These are phyloP conservation scores for Eustalomyia histrio DNA, from an alignment of 2,888 invertebrate genomes.

Conservation along the genomic window DNA sequence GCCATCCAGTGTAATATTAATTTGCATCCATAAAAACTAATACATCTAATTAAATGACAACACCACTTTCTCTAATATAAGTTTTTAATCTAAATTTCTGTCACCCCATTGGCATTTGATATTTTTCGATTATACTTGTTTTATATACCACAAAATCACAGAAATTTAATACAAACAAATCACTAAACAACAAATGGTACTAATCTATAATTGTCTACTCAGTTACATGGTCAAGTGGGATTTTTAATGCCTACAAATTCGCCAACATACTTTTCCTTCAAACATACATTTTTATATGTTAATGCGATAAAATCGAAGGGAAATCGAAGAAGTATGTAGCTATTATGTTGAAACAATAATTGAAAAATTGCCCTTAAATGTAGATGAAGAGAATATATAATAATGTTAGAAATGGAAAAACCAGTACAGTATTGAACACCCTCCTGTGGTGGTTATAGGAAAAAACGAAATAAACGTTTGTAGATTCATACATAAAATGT, in stretches of 20 bases:
- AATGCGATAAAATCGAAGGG: slow-evolving; percentile 21
- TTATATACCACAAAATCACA: slow-evolving; percentile 45
- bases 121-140: slow-evolving; percentile 56
- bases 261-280: slow-evolving; percentile 15
- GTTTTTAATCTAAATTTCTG: slow-evolving; percentile 18
- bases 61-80: neutral
- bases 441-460: slow-evolving; percentile 28
- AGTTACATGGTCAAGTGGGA: slow-evolving; percentile 72
- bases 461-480: too few relatives aligned
- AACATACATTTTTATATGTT: slow-evolving; percentile 9
- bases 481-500: slow-evolving; percentile 1
- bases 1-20: too few relatives aligned
- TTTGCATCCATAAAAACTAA: neutral
- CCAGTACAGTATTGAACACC: slow-evolving; percentile 36
- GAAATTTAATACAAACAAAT: slow-evolving; percentile 55
- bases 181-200: slow-evolving; percentile 72
- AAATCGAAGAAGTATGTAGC: slow-evolving; percentile 6
- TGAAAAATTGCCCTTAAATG: slow-evolving; percentile 61
- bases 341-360: slow-evolving; percentile 50
- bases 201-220: slow-evolving; percentile 76
- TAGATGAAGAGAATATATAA: slow-evolving; percentile 32
- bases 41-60: slow-evolving; percentile 44
- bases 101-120: slow-evolving; percentile 68
- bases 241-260: slow-evolving; percentile 63
- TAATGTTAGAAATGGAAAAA: slow-evolving; percentile 37